These are phyloP conservation scores for Sakesphorus luctuosus DNA, from an alignment of 2,113 vertebrate species.

Conservation along the genomic window DNA sequence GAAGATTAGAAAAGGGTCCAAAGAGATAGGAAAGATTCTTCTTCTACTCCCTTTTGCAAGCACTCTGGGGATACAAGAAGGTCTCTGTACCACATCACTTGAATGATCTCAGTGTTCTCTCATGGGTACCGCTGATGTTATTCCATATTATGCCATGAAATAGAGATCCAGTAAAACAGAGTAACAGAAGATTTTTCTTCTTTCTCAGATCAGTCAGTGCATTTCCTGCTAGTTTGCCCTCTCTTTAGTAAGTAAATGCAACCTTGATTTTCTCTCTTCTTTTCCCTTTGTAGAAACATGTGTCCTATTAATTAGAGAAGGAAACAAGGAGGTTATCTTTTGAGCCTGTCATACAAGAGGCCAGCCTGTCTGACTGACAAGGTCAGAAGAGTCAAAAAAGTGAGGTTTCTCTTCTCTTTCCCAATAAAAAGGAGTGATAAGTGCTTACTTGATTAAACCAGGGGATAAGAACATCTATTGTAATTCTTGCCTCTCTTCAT, in stretches of 20 bases:
- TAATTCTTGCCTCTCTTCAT: background rate
- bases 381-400: background rate
- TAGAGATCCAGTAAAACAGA: background rate
- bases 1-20: background rate
- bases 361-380: background rate
- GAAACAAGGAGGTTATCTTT: background rate
- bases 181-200: background rate
- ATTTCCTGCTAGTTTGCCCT: background rate
- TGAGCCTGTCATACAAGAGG: background rate
- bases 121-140: rapidly evolving
- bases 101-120: background rate
- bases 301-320: background rate
- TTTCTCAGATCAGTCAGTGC: background rate
- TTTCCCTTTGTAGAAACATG: background rate
- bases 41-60: background rate
- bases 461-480: background rate
- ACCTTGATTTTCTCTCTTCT: background rate
- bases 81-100: background rate
- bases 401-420: background rate
- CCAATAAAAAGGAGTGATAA: background rate
- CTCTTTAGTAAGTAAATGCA: background rate
- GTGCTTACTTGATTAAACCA: conserved; percentile 22
- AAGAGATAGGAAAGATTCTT: background rate
- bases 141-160: background rate
- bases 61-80: background rate